Evolutionary conservation across 2,888 invertebrate genomes (phyloP), one percentile per base, ranked within the genome.

Genomic region (Netelia melanura): DNA sequence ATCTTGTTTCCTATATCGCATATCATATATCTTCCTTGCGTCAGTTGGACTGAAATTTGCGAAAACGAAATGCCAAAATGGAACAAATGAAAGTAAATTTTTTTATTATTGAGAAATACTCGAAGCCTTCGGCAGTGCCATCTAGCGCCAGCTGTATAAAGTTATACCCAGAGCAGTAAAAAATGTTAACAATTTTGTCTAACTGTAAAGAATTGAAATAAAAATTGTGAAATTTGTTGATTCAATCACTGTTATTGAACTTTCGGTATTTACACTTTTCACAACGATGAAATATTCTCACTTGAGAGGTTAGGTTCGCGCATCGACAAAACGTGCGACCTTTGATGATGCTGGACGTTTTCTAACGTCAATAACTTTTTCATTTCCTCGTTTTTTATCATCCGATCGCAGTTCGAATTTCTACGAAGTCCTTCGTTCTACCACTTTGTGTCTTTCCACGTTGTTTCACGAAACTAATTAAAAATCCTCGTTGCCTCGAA

Each of bases 391-490:
- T 38, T 64, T 25, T 64, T 64, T 17, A 8, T 2, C n/a, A 14
- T n/a, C 43, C 30, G 30, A 38, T 30, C 5, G n/a, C 0, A 6
- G 14, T 64, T 64, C 14, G 25, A 1, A 30, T 30, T 64, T 64
- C 6, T 8, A 38, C 38, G 1, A 14, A 38, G 5, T 3, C 43
- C 9, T 64, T 64, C 38, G 14, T 17, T 30, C 64, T 61, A 23
- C 11, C 23, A 10, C 10, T 23, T 25, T 10, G 38, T 64, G 38
- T 64, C 17, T 38, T 38, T 17, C 25, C 38, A n/a, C 38, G 38
- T 64, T 64, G 64, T 64, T 38, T 64, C 38, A 64, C 64, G 64
- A 38, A 38, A 64, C 38, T 64, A 64, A 64, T n/a, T n/a, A 38
- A 64, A 64, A 64, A 14, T 23, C 21, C n/a, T 14, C 11, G 11